These are phyloP conservation scores for Stenchaetothrips biformis DNA, from an alignment of 2,888 invertebrate species.

Conservation along the genomic window DNA sequence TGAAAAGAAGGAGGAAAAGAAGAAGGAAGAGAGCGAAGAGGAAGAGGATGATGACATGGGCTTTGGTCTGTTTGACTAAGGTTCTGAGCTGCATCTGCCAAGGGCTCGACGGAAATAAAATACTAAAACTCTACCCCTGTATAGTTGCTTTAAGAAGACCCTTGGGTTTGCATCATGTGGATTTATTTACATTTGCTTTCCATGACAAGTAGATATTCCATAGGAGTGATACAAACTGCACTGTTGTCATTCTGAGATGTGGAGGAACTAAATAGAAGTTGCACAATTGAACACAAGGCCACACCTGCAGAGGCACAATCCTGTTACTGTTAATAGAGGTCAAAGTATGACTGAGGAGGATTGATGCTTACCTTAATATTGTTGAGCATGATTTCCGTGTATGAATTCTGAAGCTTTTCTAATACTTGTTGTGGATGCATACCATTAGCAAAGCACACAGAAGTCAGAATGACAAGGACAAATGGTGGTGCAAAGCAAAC, in stretches of 20 bases:
- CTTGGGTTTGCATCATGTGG: not conserved
- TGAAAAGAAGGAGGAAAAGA: conserved; percentile 67
- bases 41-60: conserved; percentile 98
- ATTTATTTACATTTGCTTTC: not conserved
- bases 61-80: conserved; percentile 87
- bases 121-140: not conserved
- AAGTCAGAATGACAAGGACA: not conserved
- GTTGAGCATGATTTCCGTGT: not conserved
- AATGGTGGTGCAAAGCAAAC: not conserved
- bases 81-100: not conserved
- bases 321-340: not conserved
- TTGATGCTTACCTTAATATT: not conserved
- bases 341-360: too few relatives aligned
- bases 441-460: not conserved
- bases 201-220: not conserved
- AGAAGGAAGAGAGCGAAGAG: conserved; percentile 77
- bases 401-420: not conserved
- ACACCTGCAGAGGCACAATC: not conserved
- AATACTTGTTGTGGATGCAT: not conserved
- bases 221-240: not conserved
- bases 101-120: not conserved
- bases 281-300: not conserved
- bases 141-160: not conserved
- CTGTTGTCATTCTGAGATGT: conserved; percentile 2
- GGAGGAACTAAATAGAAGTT: not conserved